Evolutionary conservation across 2,113 vertebrate species (phyloP).

Genomic region (Pteronura brasiliensis): DNA sequence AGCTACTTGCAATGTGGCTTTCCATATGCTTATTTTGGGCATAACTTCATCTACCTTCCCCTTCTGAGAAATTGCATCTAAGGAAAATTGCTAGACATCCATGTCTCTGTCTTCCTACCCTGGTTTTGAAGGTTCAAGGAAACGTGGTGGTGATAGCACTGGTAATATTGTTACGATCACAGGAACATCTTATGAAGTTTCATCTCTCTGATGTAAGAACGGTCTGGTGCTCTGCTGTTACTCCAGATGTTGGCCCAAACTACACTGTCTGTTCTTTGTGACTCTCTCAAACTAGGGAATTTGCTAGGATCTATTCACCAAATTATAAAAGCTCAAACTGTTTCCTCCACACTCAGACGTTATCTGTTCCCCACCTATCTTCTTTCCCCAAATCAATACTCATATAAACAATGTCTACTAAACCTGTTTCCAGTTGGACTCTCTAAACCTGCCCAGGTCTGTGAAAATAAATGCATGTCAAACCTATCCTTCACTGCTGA

Average conservation of each 20-base stretch:
- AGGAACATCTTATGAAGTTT: background rate
- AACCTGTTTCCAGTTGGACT: background rate
- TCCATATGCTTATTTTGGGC: background rate
- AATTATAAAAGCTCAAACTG: background rate
- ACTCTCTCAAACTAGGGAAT: background rate
- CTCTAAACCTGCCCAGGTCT: background rate
- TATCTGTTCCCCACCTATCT: background rate
- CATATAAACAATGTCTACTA: background rate
- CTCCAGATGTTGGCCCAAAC: background rate
- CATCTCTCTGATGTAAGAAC: background rate
- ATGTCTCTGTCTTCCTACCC: background rate
- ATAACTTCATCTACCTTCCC: background rate
- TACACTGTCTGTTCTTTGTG: background rate
- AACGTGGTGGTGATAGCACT: rapidly evolving
- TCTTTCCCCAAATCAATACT: background rate
- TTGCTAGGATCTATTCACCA: background rate
- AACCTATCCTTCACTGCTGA: background rate
- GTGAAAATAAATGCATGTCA: background rate
- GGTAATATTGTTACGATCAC: too few species aligned
- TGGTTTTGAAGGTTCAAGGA: background rate
- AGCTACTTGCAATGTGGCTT: constrained; percentile 30
- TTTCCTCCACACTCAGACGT: background rate
- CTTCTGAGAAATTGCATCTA: background rate
- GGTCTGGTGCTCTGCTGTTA: background rate
- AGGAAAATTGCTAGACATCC: background rate